Percentiles rank a stretch among this genome's conserved stretches.
Evolutionary conservation across 1,140 invertebrate species (phyloP).

Genomic region (Tribolium madens): DNA sequence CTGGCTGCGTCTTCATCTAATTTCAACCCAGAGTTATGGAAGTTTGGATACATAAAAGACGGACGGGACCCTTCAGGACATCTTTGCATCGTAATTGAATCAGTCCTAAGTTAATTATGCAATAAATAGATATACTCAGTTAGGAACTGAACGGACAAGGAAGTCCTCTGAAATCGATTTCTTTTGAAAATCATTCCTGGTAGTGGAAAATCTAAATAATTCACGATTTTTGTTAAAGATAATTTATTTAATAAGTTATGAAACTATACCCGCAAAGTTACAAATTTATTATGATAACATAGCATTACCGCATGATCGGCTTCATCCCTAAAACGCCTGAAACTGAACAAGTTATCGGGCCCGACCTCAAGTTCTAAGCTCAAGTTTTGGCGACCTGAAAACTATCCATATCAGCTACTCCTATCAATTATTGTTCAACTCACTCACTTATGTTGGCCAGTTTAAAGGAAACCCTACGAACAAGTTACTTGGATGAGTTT

Average conservation of each 20-base stretch:
- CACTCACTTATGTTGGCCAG: conserved; percentile 19
- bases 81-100: conserved; percentile 45
- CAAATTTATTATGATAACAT: conserved; percentile 38
- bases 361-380: conserved; percentile 36
- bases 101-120: conserved; percentile 30
- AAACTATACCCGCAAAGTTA: conserved; percentile 2
- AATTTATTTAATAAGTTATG: conserved; percentile 4
- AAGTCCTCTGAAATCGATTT: not conserved
- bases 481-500: conserved; percentile 22
- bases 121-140: conserved; percentile 32
- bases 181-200: not conserved
- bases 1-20: conserved; percentile 53
- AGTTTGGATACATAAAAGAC: conserved; percentile 50
- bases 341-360: conserved; percentile 35
- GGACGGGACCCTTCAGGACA: conserved; percentile 45
- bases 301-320: conserved; percentile 34
- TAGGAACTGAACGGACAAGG: conserved; percentile 5
- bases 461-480: conserved; percentile 13
- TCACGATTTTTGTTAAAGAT: not conserved
- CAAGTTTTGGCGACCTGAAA: conserved; percentile 32
- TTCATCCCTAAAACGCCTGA: conserved; percentile 35
- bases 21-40: conserved; percentile 47
- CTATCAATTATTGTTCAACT: conserved; percentile 28
- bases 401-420: conserved; percentile 26
- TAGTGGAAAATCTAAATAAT: not conserved